Evolutionary conservation across 2,888 invertebrate genomes (phyloP).

Genomic region (Polylopha cassiicola): DNA sequence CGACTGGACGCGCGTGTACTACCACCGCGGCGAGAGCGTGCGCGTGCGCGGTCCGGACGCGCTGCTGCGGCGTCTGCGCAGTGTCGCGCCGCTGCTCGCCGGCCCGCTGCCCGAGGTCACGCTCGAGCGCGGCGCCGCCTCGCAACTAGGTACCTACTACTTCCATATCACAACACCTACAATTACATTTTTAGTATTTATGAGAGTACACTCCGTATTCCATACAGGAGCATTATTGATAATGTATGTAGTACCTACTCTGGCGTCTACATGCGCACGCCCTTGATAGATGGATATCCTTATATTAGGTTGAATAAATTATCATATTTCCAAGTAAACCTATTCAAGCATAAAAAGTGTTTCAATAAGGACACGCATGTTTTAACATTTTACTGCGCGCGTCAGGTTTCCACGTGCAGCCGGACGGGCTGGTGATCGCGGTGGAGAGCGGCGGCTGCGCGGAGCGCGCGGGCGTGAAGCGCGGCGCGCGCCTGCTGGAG

Average conservation of each 20-base stretch:
- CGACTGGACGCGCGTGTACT: constrained; percentile 87
- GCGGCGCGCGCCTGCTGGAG: constrained; percentile 93
- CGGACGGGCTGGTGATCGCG: constrained; percentile 95
- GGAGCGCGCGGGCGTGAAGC: constrained; percentile 90
- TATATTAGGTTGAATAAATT: too few species aligned
- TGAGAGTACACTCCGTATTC: too few species aligned
- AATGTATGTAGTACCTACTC: too few species aligned
- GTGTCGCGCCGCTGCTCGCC: constrained; percentile 85
- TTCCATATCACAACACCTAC: background rate
- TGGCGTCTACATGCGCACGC: too few species aligned
- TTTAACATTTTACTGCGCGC: background rate
- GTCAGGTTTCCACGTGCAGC: constrained; percentile 92
- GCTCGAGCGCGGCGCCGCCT: constrained; percentile 86
- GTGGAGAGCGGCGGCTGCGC: constrained; percentile 84
- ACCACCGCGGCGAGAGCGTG: constrained; percentile 96
- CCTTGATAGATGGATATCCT: too few species aligned
- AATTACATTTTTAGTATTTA: background rate
- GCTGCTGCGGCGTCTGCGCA: constrained; percentile 86
- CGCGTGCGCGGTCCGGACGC: constrained; percentile 87
- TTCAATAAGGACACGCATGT: background rate
- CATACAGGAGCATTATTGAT: too few species aligned
- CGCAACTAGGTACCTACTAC: constrained; percentile 79
- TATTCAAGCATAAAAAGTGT: too few species aligned
- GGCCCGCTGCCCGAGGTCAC: constrained; percentile 85
- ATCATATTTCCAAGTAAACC: too few species aligned